Evolutionary conservation across 2,113 vertebrate species (phyloP), one percentile per base, ranked within the genome.

Genomic region (rat (Rattus norvegicus)): DNA sequence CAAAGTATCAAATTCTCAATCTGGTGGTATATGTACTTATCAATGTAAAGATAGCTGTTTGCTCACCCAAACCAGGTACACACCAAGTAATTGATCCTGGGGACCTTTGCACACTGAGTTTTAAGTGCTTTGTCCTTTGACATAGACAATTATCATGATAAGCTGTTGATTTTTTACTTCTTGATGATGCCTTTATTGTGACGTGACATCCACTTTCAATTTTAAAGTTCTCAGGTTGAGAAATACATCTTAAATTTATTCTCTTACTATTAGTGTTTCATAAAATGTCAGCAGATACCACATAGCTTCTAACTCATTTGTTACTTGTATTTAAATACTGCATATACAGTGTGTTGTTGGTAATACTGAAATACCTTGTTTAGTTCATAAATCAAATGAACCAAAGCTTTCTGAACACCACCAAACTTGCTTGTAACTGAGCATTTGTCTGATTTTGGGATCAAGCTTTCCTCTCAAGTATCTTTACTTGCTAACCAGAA

Each of bases 331-430:
- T 91, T 77, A 72, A 88, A 69, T 30, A 90, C n/a, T 94, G n/a
- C 88, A 36, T 2, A 73, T 36, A 52, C 0, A 47, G 56, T 80
- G 0, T 7, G 19, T 5, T 90, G 36, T 96, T 16, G 77, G 43
- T 81, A 88, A 75, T 88, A 76, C 72, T 96, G 88, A 63, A 77
- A 89, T 91, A 5, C 61, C 61, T 80, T 17, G 5, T 85, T 95
- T 75, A 67, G 8, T 80, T 26, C 20, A 70, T 52, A 88, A 75
- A 84, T 3, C 3, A 79, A 91, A 79, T 69, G n/a, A 81, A 59
- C 52, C n/a, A 56, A 36, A 36, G 52, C 33, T 80, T 97, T 95
- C 33, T 83, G 83, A 73, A 88, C 65, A 33, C 14, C 14, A 75
- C 0, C 49, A 24, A 3, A 36, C 7, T 0, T 49, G 22, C 9